These are phyloP conservation scores for Eupithecia pulchellata DNA, from an alignment of 2,888 invertebrate genomes.

Conservation along the genomic window DNA sequence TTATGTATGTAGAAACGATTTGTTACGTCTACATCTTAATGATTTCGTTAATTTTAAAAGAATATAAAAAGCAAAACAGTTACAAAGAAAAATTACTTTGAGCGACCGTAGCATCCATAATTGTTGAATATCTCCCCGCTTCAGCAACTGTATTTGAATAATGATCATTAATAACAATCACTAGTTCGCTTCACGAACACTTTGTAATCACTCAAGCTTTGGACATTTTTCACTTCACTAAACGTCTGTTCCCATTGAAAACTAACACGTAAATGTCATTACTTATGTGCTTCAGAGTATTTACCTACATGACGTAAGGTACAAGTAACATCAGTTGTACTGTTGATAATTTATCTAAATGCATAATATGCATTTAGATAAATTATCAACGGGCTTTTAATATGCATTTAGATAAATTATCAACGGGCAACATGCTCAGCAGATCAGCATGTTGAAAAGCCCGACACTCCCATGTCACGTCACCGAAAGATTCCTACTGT, in stretches of 20 bases:
- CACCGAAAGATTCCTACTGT: slow-evolving; percentile 38
- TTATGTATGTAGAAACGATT: neutral
- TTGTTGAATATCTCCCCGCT: slow-evolving; percentile 34
- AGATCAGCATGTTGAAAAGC: too few species aligned
- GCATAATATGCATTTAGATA: slow-evolving; percentile 18
- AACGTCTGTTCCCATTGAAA: slow-evolving; percentile 37
- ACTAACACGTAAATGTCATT: slow-evolving; percentile 37
- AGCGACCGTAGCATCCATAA: slow-evolving; percentile 38
- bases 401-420: slow-evolving; percentile 18
- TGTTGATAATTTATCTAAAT: slow-evolving; percentile 15
- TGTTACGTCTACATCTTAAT: neutral
- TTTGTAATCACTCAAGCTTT: slow-evolving; percentile 22
- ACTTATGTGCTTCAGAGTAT: slow-evolving; percentile 20
- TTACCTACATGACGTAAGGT: slow-evolving; percentile 18
- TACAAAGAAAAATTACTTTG: slow-evolving; percentile 26
- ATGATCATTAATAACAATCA: slow-evolving; percentile 36
- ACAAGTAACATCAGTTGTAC: slow-evolving; percentile 17
- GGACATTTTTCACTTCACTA: slow-evolving; percentile 29
- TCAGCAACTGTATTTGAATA: slow-evolving; percentile 30
- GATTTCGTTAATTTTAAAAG: too few species aligned
- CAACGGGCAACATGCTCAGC: too few species aligned
- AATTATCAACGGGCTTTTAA: slow-evolving; percentile 11
- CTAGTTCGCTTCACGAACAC: slow-evolving; percentile 29
- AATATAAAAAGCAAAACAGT: too few species aligned
- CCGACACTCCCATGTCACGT: slow-evolving; percentile 44